Evolutionary conservation across 2,888 invertebrate species (phyloP), one percentile per base, ranked within the genome.

Genomic region (Mythimna albipuncta): DNA sequence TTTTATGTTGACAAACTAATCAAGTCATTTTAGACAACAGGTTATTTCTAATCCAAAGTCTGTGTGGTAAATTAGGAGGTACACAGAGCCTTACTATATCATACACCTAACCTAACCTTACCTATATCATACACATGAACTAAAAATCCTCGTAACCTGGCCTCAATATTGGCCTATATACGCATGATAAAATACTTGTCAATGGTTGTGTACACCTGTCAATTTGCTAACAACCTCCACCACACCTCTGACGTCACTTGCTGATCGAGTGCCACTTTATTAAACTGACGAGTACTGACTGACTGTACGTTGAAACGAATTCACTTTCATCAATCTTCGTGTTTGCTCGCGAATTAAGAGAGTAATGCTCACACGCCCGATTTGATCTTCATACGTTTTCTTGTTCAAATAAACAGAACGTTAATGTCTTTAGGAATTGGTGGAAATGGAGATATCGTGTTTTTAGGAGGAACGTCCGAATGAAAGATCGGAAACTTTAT

Each of bases 291-390:
- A 62, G 61, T 41, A 61, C 64, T 19, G 35, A 63, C 52, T 72
- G 67, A 54, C 52, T 38, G 32, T 32, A 47, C 41, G 63, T 59
- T 65, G 41, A 58, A 63, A 82, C 47, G 26, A 62, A 80, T 70
- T 65, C 67, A 68, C 64, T 81, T 75, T 84, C 81, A 84, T 81
- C 68, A 75, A 65, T 81, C 84, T 81, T 84, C 63, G 35, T 75
- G 81, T 81, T 84, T 81, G 74, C 76, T 57, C 59, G 76, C 62
- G 68, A 71, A 59, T 75, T 68, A 70, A 59, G 72, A 82, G 70
- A 82, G 78, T 77, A 71, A 81, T 65, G 61, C 35, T 62, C 69
- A 63, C 77, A 67, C 62, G 69, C 54, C 68, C 64, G 58, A 71
- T 75, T 84, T 75, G 76, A 81, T 81, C 65, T 81, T 63, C n/a